A percentile compares a stretch with the other conserved stretches of the same genome.
Conservation (phyloP, 35 echinoderm and acorn worm species). For the Stichopus chloronotus region DNA sequence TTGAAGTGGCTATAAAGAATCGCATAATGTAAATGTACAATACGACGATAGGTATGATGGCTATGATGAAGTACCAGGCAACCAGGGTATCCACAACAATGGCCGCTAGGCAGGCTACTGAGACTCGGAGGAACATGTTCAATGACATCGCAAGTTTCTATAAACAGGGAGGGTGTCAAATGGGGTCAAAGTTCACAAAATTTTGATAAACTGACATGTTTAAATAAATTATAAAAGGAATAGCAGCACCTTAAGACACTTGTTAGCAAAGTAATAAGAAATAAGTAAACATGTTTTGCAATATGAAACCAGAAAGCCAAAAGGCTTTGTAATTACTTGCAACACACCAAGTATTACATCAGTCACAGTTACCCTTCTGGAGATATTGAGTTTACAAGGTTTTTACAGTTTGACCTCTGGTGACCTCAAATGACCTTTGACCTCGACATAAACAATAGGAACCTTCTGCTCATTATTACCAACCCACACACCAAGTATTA, state of each 20-base stretch:
- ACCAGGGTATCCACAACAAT: slow-evolving; percentile 63
- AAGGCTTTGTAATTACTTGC: too few species aligned
- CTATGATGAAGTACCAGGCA: slow-evolving; percentile 65
- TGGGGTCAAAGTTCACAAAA: not conserved
- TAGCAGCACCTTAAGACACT: not conserved
- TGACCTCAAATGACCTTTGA: too few species aligned
- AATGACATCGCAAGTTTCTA: slow-evolving; percentile 59
- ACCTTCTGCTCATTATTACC: too few species aligned
- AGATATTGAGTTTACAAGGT: too few species aligned
- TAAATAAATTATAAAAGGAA: not conserved
- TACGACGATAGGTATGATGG: slow-evolving; percentile 65
- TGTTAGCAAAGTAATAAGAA: not conserved
- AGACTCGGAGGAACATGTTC: slow-evolving; percentile 62
- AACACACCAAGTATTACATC: too few species aligned
- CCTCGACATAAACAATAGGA: too few species aligned
- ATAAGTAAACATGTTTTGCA: not conserved
- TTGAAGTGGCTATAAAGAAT: slow-evolving; percentile 90
- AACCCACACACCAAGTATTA: too few species aligned
- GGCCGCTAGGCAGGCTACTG: slow-evolving; percentile 58
- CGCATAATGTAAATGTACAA: slow-evolving; percentile 77
- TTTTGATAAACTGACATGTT: not conserved
- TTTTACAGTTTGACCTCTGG: too few species aligned
- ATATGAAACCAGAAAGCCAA: too few species aligned
- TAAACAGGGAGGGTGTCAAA: not conserved
- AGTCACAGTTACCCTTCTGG: too few species aligned